Evolutionary conservation across 1,140 invertebrate genomes (phyloP), one percentile per base, ranked within the genome.

Genomic region (Charaxes varanes): DNA sequence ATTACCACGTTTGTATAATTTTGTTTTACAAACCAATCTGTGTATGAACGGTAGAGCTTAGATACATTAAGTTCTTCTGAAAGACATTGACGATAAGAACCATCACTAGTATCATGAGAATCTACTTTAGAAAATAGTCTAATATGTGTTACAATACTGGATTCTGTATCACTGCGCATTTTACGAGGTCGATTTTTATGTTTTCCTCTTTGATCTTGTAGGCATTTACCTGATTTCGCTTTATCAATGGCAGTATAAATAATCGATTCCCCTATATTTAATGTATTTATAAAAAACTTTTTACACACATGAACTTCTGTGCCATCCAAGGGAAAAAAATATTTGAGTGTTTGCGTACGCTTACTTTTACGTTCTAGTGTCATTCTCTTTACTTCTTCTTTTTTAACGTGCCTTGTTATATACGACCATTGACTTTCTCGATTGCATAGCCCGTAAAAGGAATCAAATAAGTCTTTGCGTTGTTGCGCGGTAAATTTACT

Each of bases 161-260:
- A n/a, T 30, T 51, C 36, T 15, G 44, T 57, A 8, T 4, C 15
- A 30, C 1, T 21, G 13, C 17, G 36, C 45, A 53, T 53, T 45
- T 49, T 49, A n/a, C 21, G 12, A 19, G 54, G 49, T 27, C 49
- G 48, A 37, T 57, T 53, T 2, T 12, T 6, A 37, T 57, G 45
- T 12, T 31, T 46, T 6, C 45, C 54, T 42, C 41, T 47, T 14
- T 44, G 38, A 34, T 52, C 49, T 17, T 6, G 22, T 21, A 56
- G 43, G 17, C n/a, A 14, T 27, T 43, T 24, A 24, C 40, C 41
- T 24, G 6, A 22, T 33, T 41, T 41, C 21, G 8, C 4, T 35
- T 55, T 55, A 43, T 46, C 53, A 11, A 51, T 17, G 7, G 47
- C 47, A 27, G 43, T 56, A 36, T 56, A 51, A 21, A 51, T 22